Base-by-base conservation (phyloP, 2,113 vertebrate species). In the Paracanthobrama guichenoti region DNA sequence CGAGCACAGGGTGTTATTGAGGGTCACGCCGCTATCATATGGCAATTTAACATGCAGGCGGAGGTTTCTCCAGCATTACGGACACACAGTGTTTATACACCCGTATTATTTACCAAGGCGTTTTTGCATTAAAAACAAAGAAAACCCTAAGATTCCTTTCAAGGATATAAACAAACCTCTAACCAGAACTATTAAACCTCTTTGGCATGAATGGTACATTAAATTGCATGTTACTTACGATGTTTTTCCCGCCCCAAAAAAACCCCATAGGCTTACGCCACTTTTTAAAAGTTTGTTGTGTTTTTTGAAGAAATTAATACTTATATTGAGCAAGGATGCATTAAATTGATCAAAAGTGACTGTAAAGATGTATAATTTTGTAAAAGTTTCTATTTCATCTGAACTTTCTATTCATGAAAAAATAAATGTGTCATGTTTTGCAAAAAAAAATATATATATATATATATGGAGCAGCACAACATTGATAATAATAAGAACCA, bases 21-120 rank as follows among this genome's bases (percentile, higher is more conserved):
- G 71, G 71, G 80, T 86, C 73, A 35, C 57, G 79, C 59, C 42
- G 14, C 71, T 48, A 73, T 73, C 71, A 26, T 59, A 88, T 88
- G 88, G 39, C 72, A 71, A 85, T 67, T 85, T 85, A 72, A 80
- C 78, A 86, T 86, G 74, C 82, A 86, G n/a, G 8, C 50, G 50
- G 59, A 50, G 83, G 77, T 26, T 16, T 20, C 66, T 26, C 79
- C 75, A 81, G 76, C 78, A 78, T 74, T 50, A 53, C 72, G 76
- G 67, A 59, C 57, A 24, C 53, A 20, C 55, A 2, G 80, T 64
- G 62, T 77, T 72, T 84, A 76, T 78, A 80, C 35, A 18, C 60
- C 35, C 66, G 3, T 69, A 85, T 83, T 85, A 81, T 87, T 85
- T 83, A 83, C 76, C 20, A 64, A 53, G 50, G 12, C 18, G 24